Evolutionary conservation across 2,797 vertebrate species (phyloP).

Genomic region (Bradypus variegatus): DNA sequence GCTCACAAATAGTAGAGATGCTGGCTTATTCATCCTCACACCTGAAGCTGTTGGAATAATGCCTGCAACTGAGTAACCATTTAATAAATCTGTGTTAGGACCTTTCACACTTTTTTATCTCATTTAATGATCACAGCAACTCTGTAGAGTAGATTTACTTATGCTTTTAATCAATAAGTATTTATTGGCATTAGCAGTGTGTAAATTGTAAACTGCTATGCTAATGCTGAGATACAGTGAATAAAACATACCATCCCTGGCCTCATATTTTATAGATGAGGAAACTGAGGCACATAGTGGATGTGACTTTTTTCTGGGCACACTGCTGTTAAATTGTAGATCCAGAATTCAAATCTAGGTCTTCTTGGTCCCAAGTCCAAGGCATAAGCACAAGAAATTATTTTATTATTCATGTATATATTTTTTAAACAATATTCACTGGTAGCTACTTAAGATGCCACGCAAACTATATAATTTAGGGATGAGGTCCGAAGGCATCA

Average conservation of each 20-base stretch:
- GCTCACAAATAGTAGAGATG: background rate
- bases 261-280: background rate
- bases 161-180: conserved; percentile 22
- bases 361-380: background rate
- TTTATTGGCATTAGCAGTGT: background rate
- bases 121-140: background rate
- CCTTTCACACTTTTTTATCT: background rate
- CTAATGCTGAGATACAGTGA: background rate
- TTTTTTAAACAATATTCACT: conserved; percentile 7
- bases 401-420: background rate
- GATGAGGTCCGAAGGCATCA: background rate
- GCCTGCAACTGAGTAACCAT: background rate
- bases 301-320: background rate
- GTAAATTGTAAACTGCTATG: background rate
- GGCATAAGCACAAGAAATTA: background rate
- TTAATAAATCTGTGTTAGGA: background rate
- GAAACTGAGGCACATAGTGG: background rate
- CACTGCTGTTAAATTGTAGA: background rate
- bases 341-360: background rate
- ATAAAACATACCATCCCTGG: background rate
- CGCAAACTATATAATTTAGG: background rate
- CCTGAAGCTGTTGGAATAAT: no score
- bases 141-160: background rate
- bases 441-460: background rate
- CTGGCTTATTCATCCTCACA: background rate